Evolutionary conservation across 2,113 vertebrate genomes (phyloP).

Genomic region (Bubo bubo): DNA sequence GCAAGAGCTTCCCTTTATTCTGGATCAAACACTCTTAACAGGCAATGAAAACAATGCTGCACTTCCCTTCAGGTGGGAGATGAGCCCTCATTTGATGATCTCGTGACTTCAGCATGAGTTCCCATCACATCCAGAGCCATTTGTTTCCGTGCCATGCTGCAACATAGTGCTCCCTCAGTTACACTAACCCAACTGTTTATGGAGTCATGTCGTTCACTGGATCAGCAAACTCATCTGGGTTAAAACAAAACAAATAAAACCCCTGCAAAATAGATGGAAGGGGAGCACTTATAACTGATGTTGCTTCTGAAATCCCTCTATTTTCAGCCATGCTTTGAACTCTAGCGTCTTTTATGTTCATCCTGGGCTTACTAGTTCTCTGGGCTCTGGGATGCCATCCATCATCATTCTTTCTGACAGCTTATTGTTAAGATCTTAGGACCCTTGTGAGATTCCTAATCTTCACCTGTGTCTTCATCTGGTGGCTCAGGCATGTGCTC

Average conservation of each 20-base stretch:
- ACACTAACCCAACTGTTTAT: neutral
- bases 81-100: neutral
- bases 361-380: neutral
- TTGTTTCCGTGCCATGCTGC: neutral
- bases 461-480: neutral
- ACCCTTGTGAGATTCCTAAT: neutral
- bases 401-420: neutral
- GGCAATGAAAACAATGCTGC: neutral
- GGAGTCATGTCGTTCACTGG: neutral
- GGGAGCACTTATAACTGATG: neutral
- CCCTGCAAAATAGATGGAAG: neutral
- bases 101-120: neutral
- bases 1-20: neutral
- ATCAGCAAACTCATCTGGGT: neutral
- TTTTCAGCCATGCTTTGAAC: neutral
- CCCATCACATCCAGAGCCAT: neutral
- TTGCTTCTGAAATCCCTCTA: neutral
- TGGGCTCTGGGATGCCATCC: neutral
- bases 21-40: neutral
- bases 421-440: neutral
- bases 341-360: neutral
- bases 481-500: neutral
- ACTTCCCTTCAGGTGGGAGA: neutral
- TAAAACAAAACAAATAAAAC: neutral
- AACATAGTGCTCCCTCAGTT: neutral